These are phyloP conservation scores for Ophion obscuratus DNA, from an alignment of 2,888 invertebrate genomes.

Conservation along the genomic window DNA sequence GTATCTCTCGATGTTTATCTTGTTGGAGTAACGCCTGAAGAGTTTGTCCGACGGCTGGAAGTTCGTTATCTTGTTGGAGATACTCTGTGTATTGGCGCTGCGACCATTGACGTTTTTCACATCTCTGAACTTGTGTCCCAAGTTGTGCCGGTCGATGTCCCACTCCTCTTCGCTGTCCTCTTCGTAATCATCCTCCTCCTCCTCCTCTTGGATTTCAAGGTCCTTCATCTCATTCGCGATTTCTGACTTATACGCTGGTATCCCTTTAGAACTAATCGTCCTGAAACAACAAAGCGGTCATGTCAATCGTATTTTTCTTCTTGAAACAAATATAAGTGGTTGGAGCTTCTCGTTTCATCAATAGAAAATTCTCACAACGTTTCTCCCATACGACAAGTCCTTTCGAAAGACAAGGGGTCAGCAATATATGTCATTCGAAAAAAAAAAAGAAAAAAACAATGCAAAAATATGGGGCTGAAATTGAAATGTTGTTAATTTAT, in stretches of 20 bases:
- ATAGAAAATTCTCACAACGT: not conserved
- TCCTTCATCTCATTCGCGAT: constrained; percentile 8
- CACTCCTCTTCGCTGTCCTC: constrained; percentile 73
- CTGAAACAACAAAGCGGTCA: constrained; percentile 10
- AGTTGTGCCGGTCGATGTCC: constrained; percentile 67
- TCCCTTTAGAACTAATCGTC: constrained; percentile 22
- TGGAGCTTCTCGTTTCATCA: not conserved
- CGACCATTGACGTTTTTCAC: constrained; percentile 76
- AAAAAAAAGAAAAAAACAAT: not conserved
- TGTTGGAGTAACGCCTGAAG: constrained; percentile 90
- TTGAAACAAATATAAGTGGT: no score
- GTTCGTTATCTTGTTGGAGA: constrained; percentile 87
- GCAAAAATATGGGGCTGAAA: no score
- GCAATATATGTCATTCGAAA: not conserved
- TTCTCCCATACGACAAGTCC: not conserved
- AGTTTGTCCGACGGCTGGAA: constrained; percentile 93
- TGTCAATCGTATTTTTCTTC: not conserved
- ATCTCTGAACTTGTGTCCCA: constrained; percentile 70
- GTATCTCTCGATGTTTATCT: constrained; percentile 94
- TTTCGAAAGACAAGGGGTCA: no score
- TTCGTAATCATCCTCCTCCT: constrained; percentile 68
- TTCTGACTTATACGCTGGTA: constrained; percentile 34
- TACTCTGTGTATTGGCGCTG: constrained; percentile 85
- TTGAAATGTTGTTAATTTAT: no score
- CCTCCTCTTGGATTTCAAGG: constrained; percentile 48